These are phyloP conservation scores for Anolis sagrei DNA, from an alignment of 2,113 vertebrate species.

Conservation along the genomic window DNA sequence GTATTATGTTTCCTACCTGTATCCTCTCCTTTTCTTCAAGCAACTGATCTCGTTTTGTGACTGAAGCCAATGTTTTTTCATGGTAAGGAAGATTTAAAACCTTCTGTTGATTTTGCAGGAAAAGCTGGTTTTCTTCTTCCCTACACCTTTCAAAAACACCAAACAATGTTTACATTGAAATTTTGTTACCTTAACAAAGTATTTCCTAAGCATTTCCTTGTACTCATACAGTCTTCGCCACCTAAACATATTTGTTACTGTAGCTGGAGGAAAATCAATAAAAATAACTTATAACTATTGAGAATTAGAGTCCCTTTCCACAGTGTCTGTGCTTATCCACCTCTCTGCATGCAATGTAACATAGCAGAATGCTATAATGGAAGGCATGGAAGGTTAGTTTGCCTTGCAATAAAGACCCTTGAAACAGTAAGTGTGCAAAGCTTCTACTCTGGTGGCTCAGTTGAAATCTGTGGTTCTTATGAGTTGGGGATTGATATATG, in stretches of 20 bases:
- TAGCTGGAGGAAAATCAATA: slow-evolving; percentile 58
- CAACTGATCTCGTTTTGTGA: slow-evolving; percentile 16
- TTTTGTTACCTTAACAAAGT: not conserved
- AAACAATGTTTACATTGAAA: not conserved
- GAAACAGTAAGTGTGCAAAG: not conserved
- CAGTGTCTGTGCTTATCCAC: not conserved
- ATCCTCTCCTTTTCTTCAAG: slow-evolving; percentile 29
- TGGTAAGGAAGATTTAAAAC: not conserved
- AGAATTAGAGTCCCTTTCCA: not conserved
- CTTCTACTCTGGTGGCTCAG: not conserved
- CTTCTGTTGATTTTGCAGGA: slow-evolving; percentile 8
- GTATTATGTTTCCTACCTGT: slow-evolving; percentile 9
- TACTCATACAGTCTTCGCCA: not conserved
- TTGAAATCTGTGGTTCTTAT: not conserved
- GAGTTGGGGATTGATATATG: not conserved
- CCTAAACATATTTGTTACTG: not conserved
- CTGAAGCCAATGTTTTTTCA: not conserved
- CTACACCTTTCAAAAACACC: slow-evolving; percentile 18
- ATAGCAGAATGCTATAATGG: not conserved
- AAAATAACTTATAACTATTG: slow-evolving; percentile 56
- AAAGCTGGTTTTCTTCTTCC: not conserved
- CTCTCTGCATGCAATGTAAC: not conserved
- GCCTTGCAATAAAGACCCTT: not conserved
- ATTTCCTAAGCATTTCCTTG: not conserved
- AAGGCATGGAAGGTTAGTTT: not conserved